Evolutionary conservation across 1,140 invertebrate genomes (phyloP), one percentile per base, ranked within the genome.

Genomic region (Venustaconcha ellipsiformis): DNA sequence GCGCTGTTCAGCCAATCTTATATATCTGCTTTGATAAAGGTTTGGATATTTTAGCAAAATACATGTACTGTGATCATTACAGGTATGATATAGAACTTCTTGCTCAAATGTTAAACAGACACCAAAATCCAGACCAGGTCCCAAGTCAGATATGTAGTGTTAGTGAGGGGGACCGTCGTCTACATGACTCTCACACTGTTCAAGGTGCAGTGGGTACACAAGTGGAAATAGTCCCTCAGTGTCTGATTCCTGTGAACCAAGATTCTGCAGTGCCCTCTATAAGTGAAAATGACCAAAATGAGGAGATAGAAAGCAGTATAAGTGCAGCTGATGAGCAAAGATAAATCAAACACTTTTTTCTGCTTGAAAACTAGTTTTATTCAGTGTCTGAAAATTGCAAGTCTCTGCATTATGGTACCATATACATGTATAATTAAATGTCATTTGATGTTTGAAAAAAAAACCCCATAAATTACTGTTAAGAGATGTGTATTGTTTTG

Each of bases 21-120:
- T 84, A 88, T 59, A 85, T 89, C 37, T 84, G 83, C 48, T 87
- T 89, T 77, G 89, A 90, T 75, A 78, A 84, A n/a, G 85, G 88
- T 55, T 78, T 89, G 20, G 85, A 88, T 78, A 78, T 88, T 60
- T 76, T 89, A n/a, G 76, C 86, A 14, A 81, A 83, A 69, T 83
- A 83, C 78, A 58, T 88, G 20, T 85, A 85, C 78, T 88, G 87
- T 80, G 83, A 86, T 76, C 76, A 78, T 58, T 82, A 83, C 57
- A 63, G 79, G 23, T 70, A 81, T 48, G 79, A 85, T 56, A 72
- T 80, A 20, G 77, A 82, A 20, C 79, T 79, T 15, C 79, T 83
- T 12, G 78, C 81, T 55, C 80, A 74, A 48, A 83, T 86, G 82
- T 68, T 76, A 58, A 71, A 80, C 2, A 75, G 75, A 15, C 76